Evolutionary conservation across 2,797 vertebrate genomes (phyloP), one percentile per base, ranked within the genome.

Genomic region (Cuniculus paca): DNA sequence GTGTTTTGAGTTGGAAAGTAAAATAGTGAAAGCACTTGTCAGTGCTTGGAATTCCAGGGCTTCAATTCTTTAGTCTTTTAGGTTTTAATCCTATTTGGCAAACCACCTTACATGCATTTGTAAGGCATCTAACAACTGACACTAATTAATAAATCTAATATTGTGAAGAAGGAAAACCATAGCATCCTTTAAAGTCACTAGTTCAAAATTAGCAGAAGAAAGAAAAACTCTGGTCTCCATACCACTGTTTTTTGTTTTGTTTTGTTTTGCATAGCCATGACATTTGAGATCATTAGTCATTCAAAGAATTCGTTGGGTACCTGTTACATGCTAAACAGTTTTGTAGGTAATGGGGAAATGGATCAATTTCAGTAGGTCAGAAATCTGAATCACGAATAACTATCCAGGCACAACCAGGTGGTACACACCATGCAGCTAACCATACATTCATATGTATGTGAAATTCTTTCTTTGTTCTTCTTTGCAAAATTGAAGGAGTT

Each of bases 1-100:
- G 82, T 97, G 89, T 94, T 98, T 97, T 95, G 95, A 88, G 92
- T 97, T 97, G 92, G 94, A 96, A 94, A 90, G 39, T 63, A 31
- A 78, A 78, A 95, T 90, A 87, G 79, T 97, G 88, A 94, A 98
- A 93, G 92, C 90, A 89, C 91, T 96, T 88, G 34, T 93, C 80
- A 95, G 95, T 90, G 48, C 91, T 88, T 96, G 82, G 84, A 13
- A 95, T 87, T 61, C 74, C 9, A 36, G 28, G 34, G n/a, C 77
- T 95, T 95, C 28, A 89, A 58, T 93, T 75, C 95, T 88, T n/a
- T 89, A 94, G 34, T 63, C 61, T 77, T 36, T 81, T 95, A 89
- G 72, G 12, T 96, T 56, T 48, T 58, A 92, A 97, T 95, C 84
- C 93, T 95, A n/a, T 65, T 96, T 91, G 92, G 81, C 94, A 97